Evolutionary conservation across 2,888 invertebrate genomes (phyloP).

Genomic region (Dione vanillae): DNA sequence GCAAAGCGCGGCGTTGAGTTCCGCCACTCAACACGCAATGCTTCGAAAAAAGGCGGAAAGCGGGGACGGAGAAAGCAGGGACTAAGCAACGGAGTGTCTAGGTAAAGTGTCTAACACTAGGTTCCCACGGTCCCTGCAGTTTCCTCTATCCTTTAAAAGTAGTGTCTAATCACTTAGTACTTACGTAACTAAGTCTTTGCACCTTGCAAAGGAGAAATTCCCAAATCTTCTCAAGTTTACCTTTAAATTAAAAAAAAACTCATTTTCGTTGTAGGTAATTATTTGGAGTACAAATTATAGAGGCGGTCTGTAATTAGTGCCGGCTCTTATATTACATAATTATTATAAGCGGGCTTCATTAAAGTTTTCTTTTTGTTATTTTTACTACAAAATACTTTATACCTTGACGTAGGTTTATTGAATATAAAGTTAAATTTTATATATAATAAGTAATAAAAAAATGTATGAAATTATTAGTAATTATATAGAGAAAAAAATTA

Average conservation of each 20-base stretch:
- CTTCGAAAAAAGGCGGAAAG: too few species aligned
- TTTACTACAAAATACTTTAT: slow-evolving; percentile 29
- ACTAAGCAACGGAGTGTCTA: too few species aligned
- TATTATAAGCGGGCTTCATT: slow-evolving; percentile 33
- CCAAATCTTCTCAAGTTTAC: neutral
- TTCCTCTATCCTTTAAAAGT: too few species aligned
- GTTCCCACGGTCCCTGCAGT: too few species aligned
- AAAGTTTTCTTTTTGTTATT: slow-evolving; percentile 9
- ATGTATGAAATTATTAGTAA: neutral
- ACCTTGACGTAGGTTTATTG: slow-evolving; percentile 12
- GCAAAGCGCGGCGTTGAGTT: too few species aligned
- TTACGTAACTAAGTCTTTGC: too few species aligned
- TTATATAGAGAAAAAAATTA: too few species aligned
- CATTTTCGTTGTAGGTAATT: slow-evolving; percentile 27
- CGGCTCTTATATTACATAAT: slow-evolving; percentile 36
- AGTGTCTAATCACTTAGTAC: too few species aligned
- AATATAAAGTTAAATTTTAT: slow-evolving; percentile 14
- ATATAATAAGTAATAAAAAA: slow-evolving; percentile 9
- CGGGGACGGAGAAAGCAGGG: too few species aligned
- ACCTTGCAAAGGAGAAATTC: neutral
- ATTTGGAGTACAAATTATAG: slow-evolving; percentile 31
- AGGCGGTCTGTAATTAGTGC: slow-evolving; percentile 35
- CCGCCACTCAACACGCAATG: too few species aligned
- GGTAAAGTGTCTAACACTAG: too few species aligned
- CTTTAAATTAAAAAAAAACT: slow-evolving; percentile 9